Percentiles rank a stretch among this genome's conserved stretches.
Evolutionary conservation across 2,113 vertebrate species (phyloP).

Genomic region (Xenopus laevis): DNA sequence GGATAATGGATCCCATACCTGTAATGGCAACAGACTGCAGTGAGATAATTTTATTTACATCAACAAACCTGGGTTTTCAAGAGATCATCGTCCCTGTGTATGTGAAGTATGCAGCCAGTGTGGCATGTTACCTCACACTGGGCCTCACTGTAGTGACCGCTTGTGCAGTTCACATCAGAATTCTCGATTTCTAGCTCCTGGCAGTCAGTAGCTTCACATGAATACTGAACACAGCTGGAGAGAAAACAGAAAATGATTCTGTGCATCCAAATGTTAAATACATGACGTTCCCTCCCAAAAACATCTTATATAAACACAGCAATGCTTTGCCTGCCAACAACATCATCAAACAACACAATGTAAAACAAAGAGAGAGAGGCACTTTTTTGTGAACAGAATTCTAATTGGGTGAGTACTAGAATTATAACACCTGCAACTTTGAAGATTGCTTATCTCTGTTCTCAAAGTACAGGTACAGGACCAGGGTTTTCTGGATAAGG

Average conservation of each 20-base stretch:
- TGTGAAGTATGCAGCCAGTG: slow-evolving; percentile 80
- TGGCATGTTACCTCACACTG: slow-evolving; percentile 86
- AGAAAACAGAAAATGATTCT: slow-evolving; percentile 19
- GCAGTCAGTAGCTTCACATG: slow-evolving; percentile 86
- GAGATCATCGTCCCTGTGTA: slow-evolving; percentile 83
- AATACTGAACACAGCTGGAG: slow-evolving; percentile 87
- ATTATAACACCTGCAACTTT: too few relatives aligned
- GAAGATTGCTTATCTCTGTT: too few relatives aligned
- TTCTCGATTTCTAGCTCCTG: slow-evolving; percentile 81
- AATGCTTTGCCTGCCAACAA: too few relatives aligned
- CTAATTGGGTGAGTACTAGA: too few relatives aligned
- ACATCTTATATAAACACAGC: too few relatives aligned
- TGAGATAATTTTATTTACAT: background rate
- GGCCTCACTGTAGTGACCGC: slow-evolving; percentile 77
- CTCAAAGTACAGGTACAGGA: too few relatives aligned
- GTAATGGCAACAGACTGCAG: background rate
- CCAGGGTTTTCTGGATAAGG: too few relatives aligned
- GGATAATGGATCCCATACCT: too few relatives aligned
- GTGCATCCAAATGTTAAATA: background rate
- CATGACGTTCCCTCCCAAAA: too few relatives aligned
- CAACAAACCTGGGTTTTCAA: slow-evolving; percentile 82
- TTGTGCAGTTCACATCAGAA: slow-evolving; percentile 76
- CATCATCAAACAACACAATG: too few relatives aligned
- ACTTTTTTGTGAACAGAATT: too few relatives aligned
- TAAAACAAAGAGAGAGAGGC: too few relatives aligned